These are phyloP conservation scores for Drosophila formosana DNA, from an alignment of 2,888 invertebrate species.

Conservation along the genomic window DNA sequence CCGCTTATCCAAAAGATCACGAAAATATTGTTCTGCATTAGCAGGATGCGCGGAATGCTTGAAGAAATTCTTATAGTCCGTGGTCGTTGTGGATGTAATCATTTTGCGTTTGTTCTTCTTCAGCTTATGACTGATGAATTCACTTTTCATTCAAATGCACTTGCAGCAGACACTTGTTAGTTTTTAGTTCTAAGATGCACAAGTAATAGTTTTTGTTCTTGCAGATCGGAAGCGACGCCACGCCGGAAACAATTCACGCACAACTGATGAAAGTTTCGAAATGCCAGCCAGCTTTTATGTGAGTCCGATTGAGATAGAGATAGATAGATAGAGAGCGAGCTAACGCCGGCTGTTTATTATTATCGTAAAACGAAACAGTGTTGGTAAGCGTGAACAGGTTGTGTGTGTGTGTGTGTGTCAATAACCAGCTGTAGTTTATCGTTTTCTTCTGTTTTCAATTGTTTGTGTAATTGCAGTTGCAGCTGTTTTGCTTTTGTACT, in stretches of 20 bases:
- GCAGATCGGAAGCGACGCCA: slow-evolving; percentile 28
- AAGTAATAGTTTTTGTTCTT: background rate
- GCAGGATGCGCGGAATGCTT: slow-evolving; percentile 78
- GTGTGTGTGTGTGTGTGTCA: slow-evolving; percentile 10
- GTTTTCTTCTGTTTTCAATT: slow-evolving; percentile 18
- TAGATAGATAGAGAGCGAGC: slow-evolving; percentile 6
- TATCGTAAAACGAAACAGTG: slow-evolving; percentile 38
- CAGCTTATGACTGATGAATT: slow-evolving; percentile 11
- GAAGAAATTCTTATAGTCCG: slow-evolving; percentile 77
- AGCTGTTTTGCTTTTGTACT: slow-evolving; percentile 38
- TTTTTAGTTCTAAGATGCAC: background rate
- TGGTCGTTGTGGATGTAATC: slow-evolving; percentile 73
- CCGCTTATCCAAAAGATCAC: slow-evolving; percentile 71
- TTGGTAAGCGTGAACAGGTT: slow-evolving; percentile 21
- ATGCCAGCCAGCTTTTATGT: slow-evolving; percentile 52
- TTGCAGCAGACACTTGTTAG: slow-evolving; percentile 4
- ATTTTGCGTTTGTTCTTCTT: slow-evolving; percentile 53
- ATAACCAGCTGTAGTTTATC: slow-evolving; percentile 41
- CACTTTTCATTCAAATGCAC: slow-evolving; percentile 1
- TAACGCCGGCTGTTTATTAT: slow-evolving; percentile 32
- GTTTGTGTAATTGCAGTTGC: slow-evolving; percentile 33
- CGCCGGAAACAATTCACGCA: slow-evolving; percentile 46
- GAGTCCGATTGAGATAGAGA: background rate
- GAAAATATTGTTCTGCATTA: slow-evolving; percentile 81
- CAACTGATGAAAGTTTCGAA: slow-evolving; percentile 64